phyloP scores from a whole-genome alignment of 2,797 vertebrate species.

The Euphonia xanthogaster region DNA sequence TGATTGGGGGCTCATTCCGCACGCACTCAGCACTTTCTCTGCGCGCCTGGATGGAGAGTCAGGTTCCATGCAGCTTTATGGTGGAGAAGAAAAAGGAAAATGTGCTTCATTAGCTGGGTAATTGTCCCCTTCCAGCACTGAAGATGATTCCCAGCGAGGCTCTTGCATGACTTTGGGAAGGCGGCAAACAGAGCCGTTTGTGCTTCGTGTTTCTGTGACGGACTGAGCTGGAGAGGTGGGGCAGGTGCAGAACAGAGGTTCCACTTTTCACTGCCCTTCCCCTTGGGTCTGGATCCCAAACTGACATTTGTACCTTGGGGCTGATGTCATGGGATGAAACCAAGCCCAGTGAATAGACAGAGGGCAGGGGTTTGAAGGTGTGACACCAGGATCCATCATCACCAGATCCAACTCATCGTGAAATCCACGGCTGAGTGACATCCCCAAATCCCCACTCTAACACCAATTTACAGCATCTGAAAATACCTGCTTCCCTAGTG shows the following conservation, averaged over 20 bases:
- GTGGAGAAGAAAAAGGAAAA: slow-evolving; percentile 48
- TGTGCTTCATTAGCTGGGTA: slow-evolving; percentile 64
- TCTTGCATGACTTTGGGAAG: slow-evolving; percentile 46
- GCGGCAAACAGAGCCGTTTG: not conserved
- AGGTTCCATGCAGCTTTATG: slow-evolving; percentile 45
- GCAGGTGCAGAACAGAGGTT: not conserved
- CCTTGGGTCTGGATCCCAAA: not conserved
- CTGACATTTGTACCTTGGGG: not conserved
- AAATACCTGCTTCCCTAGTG: not conserved
- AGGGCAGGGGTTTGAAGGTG: not conserved
- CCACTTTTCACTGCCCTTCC: not conserved
- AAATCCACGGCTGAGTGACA: not conserved
- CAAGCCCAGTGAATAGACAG: not conserved
- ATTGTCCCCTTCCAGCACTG: slow-evolving; percentile 60
- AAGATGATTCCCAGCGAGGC: slow-evolving; percentile 40
- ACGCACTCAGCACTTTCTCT: not conserved
- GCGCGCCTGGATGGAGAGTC: not conserved
- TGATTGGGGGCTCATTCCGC: slow-evolving; percentile 24
- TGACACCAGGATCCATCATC: not conserved
- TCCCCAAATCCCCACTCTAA: not conserved
- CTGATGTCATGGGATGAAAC: not conserved
- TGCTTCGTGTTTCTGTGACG: not conserved
- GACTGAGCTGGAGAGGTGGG: not conserved
- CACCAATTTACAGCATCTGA: not conserved
- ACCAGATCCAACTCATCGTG: not conserved